Evolutionary conservation across 2,888 invertebrate species (phyloP), one percentile per base, ranked within the genome.

Genomic region (Melikaiella ostensackeni): DNA sequence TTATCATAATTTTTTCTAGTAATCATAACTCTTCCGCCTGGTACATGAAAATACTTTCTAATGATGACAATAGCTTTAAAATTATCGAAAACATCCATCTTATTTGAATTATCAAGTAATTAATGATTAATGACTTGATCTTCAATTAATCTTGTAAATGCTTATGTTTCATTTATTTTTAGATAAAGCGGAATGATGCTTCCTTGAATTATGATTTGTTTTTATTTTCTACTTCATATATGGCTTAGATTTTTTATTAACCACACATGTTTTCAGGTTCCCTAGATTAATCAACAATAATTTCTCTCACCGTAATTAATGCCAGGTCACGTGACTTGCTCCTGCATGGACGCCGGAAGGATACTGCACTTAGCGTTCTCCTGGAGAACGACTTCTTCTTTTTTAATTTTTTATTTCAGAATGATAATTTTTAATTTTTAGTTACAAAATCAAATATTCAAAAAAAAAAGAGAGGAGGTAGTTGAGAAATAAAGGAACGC

Each of bases 311-410:
- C 87, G 86, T 86, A 83, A 84, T 77, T 74, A 79, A 30, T 76
- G 57, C 78, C 79, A 75, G 76, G 80, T 80, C 80, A 82, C 80
- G 82, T 82, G 85, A 86, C 84, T 85, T 84, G 84, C 81, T 84
- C 82, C 84, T 80, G 84, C 84, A 83, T 88, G 85, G 84, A 84
- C 82, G 78, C 83, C 83, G 84, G 83, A 86, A 83, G 82, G 84
- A 85, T 85, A 70, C 84, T 85, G 84, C 85, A 84, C 84, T 84
- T 79, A 84, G 83, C 85, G 79, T 74, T 80, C 80, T 82, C 77
- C 64, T 70, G 42, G 80, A 79, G 78, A 80, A 50, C 61, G 75
- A 64, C 66, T 66, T 24, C 6, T 70, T 63, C 46, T 13, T 50
- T 70, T 27, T 75, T 21, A 19, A 55, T 11, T 62, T 42, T 8